phyloP scores from a whole-genome alignment of 2,113 vertebrate species.

The Garra rufa region DNA sequence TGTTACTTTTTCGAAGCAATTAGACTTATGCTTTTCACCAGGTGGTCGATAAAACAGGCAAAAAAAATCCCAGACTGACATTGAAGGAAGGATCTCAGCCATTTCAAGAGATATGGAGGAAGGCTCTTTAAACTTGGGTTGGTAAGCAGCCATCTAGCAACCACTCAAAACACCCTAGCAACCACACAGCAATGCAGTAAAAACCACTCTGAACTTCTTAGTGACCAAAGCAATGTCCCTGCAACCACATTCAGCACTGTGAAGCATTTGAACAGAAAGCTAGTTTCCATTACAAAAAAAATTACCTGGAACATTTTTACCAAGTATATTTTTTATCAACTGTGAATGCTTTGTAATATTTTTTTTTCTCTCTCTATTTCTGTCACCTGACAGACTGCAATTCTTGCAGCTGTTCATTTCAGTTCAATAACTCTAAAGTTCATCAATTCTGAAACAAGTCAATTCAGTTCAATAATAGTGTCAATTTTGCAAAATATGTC shows the following conservation, averaged over 20 bases:
- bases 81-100: not conserved
- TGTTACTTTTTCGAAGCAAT: not conserved
- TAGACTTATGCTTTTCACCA: not conserved
- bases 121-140: not conserved
- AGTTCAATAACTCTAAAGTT: too few species aligned
- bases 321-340: not conserved
- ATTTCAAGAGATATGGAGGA: not conserved
- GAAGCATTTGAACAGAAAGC: not conserved
- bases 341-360: not conserved
- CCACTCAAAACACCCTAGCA: not conserved
- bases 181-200: not conserved
- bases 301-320: not conserved
- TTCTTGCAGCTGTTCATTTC: too few species aligned
- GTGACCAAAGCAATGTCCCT: not conserved
- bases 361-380: not conserved
- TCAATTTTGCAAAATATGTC: too few species aligned
- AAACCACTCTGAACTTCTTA: not conserved
- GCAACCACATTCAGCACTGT: not conserved
- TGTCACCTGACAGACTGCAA: not conserved
- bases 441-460: too few species aligned
- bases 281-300: not conserved
- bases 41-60: not conserved
- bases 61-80: not conserved
- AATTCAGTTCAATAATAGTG: too few species aligned
- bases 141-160: not conserved